These are phyloP conservation scores for Cyclargus thomasi DNA, from an alignment of 1,140 invertebrate genomes.

Conservation along the genomic window DNA sequence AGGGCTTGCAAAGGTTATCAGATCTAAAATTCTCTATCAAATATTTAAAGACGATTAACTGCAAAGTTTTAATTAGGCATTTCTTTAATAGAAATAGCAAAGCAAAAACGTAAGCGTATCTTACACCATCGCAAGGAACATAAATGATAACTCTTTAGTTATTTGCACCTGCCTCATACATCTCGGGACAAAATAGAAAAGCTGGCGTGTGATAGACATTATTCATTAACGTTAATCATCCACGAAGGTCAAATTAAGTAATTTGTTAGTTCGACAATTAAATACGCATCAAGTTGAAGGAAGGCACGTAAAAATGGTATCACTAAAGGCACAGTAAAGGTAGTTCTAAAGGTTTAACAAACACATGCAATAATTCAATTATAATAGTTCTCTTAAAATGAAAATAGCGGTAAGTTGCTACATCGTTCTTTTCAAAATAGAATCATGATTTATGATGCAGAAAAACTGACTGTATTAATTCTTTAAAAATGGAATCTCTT, in stretches of 20 bases:
- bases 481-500: too few species aligned
- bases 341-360: too few species aligned
- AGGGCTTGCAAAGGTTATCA: background rate
- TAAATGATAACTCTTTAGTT: background rate
- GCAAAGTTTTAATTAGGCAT: background rate
- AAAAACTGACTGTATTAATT: too few species aligned
- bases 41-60: background rate
- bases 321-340: too few species aligned
- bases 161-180: conserved; percentile 5
- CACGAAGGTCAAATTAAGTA: background rate
- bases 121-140: background rate
- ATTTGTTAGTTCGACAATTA: background rate
- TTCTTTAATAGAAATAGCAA: background rate
- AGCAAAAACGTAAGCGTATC: background rate
- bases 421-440: background rate
- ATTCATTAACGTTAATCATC: background rate
- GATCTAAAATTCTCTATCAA: background rate
- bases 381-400: too few species aligned
- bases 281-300: background rate
- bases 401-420: background rate
- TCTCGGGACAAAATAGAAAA: background rate
- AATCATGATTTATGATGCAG: background rate
- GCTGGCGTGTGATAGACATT: background rate
- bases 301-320: background rate
- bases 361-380: too few species aligned